A percentile compares a stretch with the other conserved stretches of the same genome.
These are phyloP conservation scores for Abramis brama DNA, from an alignment of 2,113 vertebrate genomes.

Conservation along the genomic window DNA sequence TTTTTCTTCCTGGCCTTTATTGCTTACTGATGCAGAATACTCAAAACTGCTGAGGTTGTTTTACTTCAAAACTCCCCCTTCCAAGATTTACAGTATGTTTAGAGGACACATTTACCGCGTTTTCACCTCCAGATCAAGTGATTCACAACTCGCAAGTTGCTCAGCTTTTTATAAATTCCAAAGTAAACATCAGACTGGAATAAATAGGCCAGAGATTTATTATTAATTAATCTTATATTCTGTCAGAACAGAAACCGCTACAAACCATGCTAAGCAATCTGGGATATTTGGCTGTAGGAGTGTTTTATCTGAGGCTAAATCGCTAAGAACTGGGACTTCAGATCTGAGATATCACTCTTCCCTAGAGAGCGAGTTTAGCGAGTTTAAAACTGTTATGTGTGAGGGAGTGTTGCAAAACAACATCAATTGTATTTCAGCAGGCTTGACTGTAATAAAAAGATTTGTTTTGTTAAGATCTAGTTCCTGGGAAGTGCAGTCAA, in stretches of 20 bases:
- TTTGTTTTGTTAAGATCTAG: background rate
- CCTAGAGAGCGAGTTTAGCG: background rate
- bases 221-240: conserved; percentile 11
- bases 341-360: conserved; percentile 8
- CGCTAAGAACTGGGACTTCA: background rate
- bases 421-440: background rate
- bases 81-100: conserved; percentile 27
- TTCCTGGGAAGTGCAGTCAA: background rate
- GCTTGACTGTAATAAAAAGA: background rate
- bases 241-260: background rate
- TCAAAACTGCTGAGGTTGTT: conserved; percentile 38
- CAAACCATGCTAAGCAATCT: conserved; percentile 27
- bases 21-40: conserved; percentile 52
- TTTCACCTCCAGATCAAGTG: conserved; percentile 45
- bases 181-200: background rate
- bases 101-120: conserved; percentile 4
- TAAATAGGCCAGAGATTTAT: background rate
- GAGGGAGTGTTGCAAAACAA: background rate
- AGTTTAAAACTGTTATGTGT: background rate
- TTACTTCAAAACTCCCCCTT: conserved; percentile 26
- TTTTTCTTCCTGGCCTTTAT: conserved; percentile 35
- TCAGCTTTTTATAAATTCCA: conserved; percentile 12
- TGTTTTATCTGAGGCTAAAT: conserved; percentile 27
- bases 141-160: conserved; percentile 19
- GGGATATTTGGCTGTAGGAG: background rate